Evolutionary conservation across 1,140 invertebrate species (phyloP), one percentile per base, ranked within the genome.

Genomic region (Papilio machaon): DNA sequence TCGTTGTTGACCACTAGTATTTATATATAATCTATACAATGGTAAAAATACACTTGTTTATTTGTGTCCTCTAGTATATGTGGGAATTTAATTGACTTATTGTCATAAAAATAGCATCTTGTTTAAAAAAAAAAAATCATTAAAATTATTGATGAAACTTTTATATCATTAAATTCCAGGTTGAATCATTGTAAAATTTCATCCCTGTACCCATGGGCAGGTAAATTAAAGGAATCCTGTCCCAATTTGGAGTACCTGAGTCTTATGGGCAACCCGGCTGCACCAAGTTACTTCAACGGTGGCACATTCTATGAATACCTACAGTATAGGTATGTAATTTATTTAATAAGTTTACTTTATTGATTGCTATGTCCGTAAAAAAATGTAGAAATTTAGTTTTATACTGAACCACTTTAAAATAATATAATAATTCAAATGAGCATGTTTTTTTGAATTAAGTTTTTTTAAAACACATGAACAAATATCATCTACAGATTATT

Each of bases 191-290:
- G 98, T 87, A 95, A 95, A 81, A 96, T 98, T 76, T 90, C 95
- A 17, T 96, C 96, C 46, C 91, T 98, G 23, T 96, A 96, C 91
- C 96, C 97, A 0, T 97, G 97, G 95, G 93, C 97, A 49, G 95
- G 96, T 82, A 96, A 96, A 82, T 89, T 98, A 77, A 92, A 95
- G 85, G 94, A 95, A 85, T 96, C 95, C 84, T 96, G 96, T 91
- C 97, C 95, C 38, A 97, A 96, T 87, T 91, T 97, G 49, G 95
- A 95, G 84, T 96, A 96, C 88, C 91, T 98, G 11, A 96, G 96
- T 38, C 89, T 98, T 67, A 98, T 98, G 97, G 97, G 97, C 60
- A 98, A 98, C 90, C 95, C 95, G 4, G 97, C 96, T 3, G 96
- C 97, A 5, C 97, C 97, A 1, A 97, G 96, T 86, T 97, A 97